These are phyloP conservation scores for Atrichornis clamosus DNA, from an alignment of 2,113 vertebrate genomes.

Conservation along the genomic window DNA sequence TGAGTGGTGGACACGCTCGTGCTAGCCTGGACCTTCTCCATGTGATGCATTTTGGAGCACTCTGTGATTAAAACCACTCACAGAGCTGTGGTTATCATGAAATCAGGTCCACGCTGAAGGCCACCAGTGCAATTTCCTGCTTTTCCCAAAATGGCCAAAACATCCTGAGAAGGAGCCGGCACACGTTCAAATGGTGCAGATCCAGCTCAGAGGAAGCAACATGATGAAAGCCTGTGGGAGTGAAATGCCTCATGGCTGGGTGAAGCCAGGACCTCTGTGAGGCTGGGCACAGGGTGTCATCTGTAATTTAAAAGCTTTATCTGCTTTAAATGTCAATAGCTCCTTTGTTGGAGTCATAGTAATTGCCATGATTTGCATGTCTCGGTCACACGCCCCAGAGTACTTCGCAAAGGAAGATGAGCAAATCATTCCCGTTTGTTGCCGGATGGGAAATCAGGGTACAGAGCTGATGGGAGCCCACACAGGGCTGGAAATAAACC, in stretches of 20 bases:
- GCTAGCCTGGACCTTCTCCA: not conserved
- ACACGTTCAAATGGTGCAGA: not conserved
- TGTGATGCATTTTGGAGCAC: not conserved
- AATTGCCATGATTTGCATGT: slow-evolving; percentile 17
- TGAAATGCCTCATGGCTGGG: not conserved
- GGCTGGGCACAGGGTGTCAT: not conserved
- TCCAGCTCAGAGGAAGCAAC: not conserved
- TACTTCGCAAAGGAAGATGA: not conserved
- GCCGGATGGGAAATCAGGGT: not conserved
- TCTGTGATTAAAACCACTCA: not conserved
- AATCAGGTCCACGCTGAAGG: accelerated
- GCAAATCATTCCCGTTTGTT: not conserved
- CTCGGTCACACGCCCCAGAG: not conserved
- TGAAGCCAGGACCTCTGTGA: not conserved
- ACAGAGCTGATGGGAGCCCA: not conserved
- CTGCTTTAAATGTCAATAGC: slow-evolving; percentile 30
- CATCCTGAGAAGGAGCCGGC: accelerated
- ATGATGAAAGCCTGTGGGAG: not conserved
- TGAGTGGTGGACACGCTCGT: not conserved
- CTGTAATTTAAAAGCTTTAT: slow-evolving; percentile 11
- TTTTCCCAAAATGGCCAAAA: not conserved
- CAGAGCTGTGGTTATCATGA: not conserved
- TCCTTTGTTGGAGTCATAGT: slow-evolving; percentile 28
- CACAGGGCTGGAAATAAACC: not conserved
- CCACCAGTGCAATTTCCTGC: not conserved